Evolutionary conservation across 1,140 invertebrate genomes (phyloP).

Genomic region (Nephotettix cincticeps): DNA sequence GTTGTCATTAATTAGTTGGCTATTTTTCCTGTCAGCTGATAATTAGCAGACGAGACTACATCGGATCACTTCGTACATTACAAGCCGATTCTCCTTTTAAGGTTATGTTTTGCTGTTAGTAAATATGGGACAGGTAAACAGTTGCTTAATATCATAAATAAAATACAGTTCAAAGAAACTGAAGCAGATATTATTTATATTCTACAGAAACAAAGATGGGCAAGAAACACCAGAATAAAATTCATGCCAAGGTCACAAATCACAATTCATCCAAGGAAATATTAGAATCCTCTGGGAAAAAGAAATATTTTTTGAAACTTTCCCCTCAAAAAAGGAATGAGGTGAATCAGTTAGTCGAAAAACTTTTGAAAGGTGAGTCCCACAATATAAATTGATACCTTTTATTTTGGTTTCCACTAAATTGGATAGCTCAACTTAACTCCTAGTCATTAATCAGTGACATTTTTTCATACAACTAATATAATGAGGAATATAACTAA

Average conservation of each 20-base stretch:
- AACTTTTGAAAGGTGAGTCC: slow-evolving; percentile 44
- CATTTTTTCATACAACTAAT: no score
- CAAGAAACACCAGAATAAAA: slow-evolving; percentile 23
- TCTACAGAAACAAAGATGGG: slow-evolving; percentile 23
- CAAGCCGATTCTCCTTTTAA: no score
- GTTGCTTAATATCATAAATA: no score
- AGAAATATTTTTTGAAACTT: slow-evolving; percentile 23
- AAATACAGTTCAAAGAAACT: no score
- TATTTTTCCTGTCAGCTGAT: no score
- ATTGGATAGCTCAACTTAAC: neutral
- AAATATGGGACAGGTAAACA: no score
- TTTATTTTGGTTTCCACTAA: neutral
- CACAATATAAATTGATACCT: neutral
- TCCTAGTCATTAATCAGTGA: neutral
- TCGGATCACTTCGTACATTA: no score
- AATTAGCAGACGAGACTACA: no score
- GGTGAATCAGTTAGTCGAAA: slow-evolving; percentile 48
- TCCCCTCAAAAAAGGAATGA: slow-evolving; percentile 44
- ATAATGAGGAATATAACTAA: neutral
- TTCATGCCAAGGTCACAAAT: neutral
- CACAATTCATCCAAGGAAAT: slow-evolving; percentile 8
- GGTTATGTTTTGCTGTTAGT: no score
- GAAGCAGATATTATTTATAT: no score
- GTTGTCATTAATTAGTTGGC: no score
- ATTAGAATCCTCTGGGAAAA: neutral